phyloP scores from a whole-genome alignment of 2,797 vertebrate species.

The Poeciliopsis presidionis region DNA sequence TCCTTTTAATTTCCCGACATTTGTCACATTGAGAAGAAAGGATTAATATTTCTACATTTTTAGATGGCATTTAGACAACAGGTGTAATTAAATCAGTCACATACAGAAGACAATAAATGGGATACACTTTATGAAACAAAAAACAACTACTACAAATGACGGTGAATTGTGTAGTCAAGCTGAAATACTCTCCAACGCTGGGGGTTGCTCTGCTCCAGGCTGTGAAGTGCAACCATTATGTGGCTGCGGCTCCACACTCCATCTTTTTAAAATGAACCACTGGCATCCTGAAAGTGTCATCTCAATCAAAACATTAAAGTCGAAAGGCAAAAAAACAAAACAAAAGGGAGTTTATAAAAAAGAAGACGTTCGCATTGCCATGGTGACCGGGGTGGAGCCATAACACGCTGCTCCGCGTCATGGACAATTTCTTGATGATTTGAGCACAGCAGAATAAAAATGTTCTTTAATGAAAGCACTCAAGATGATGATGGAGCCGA shows the following conservation, averaged over 20 bases:
- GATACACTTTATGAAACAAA: background rate
- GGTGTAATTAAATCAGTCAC: background rate
- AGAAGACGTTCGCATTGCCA: slow-evolving; percentile 36
- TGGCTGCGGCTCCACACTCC: slow-evolving; percentile 16
- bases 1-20: slow-evolving; percentile 29
- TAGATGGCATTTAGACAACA: background rate
- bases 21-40: slow-evolving; percentile 6
- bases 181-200: slow-evolving; percentile 12
- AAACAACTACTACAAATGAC: slow-evolving; percentile 3
- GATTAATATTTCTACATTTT: background rate
- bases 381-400: slow-evolving; percentile 68
- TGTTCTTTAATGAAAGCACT: slow-evolving; percentile 68
- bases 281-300: slow-evolving; percentile 33
- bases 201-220: slow-evolving; percentile 16
- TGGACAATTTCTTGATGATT: slow-evolving; percentile 33
- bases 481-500: slow-evolving; percentile 58
- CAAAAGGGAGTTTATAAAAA: slow-evolving; percentile 11
- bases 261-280: slow-evolving; percentile 38
- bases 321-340: slow-evolving; percentile 22
- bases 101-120: background rate
- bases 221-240: slow-evolving; percentile 30
- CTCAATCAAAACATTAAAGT: slow-evolving; percentile 48
- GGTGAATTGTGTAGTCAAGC: slow-evolving; percentile 30
- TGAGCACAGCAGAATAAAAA: slow-evolving; percentile 52
- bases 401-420: slow-evolving; percentile 25